These are phyloP conservation scores for Hystrix brachyura DNA, from an alignment of 2,113 vertebrate species.

Conservation along the genomic window DNA sequence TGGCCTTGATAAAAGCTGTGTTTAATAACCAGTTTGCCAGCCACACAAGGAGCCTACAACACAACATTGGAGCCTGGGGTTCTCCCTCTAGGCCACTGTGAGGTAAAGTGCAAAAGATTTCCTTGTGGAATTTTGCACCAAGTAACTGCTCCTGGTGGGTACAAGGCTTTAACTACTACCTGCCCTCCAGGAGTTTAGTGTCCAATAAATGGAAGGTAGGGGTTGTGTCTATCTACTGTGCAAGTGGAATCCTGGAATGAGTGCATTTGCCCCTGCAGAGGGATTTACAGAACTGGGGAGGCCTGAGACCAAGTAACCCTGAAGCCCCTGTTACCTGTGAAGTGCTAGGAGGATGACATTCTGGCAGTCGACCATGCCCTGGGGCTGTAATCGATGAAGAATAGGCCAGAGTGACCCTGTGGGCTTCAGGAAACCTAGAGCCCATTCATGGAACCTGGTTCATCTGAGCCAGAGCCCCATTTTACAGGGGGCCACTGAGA, in stretches of 20 bases:
- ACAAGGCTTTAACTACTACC: background rate
- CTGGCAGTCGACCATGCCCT: background rate
- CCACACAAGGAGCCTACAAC: background rate
- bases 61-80: background rate
- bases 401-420: background rate
- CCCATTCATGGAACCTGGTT: background rate
- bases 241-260: background rate
- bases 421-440: background rate
- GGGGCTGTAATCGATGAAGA: background rate
- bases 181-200: background rate
- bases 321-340: background rate
- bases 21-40: conserved; percentile 26
- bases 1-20: background rate
- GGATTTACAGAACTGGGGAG: background rate
- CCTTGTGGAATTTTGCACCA: background rate
- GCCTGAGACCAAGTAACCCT: background rate
- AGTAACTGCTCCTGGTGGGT: background rate
- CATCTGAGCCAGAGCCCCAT: background rate
- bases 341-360: background rate
- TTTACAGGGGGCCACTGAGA: background rate
- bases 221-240: background rate
- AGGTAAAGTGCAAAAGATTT: conserved; percentile 2
- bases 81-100: background rate
- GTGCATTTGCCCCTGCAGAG: background rate
- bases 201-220: background rate